phyloP scores from a whole-genome alignment of 2,797 vertebrate species.

The Garrulus glandarius region DNA sequence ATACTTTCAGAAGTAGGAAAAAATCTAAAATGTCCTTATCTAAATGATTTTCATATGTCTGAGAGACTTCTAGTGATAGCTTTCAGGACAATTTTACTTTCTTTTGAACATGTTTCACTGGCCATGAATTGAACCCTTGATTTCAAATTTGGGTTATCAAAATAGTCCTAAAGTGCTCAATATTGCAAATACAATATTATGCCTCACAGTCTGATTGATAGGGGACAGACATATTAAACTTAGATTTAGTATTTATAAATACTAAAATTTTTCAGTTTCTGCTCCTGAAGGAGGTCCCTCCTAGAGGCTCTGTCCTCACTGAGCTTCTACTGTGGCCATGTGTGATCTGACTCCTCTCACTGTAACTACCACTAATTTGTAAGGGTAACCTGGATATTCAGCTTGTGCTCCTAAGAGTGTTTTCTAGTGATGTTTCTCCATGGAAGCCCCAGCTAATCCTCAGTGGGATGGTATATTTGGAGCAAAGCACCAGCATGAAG shows the following conservation, averaged over 20 bases:
- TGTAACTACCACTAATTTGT: not conserved
- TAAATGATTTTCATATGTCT: not conserved
- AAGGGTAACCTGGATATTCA: not conserved
- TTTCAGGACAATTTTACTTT: not conserved
- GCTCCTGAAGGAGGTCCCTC: not conserved
- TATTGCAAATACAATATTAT: not conserved
- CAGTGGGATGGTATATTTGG: not conserved
- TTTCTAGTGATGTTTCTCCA: not conserved
- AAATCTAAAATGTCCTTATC: not conserved
- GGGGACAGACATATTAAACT: not conserved
- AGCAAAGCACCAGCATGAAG: not conserved
- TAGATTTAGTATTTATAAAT: not conserved
- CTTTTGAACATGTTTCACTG: not conserved
- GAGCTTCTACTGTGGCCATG: rapidly evolving
- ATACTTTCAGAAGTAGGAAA: not conserved
- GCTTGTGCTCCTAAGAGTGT: not conserved
- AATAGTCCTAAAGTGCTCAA: not conserved
- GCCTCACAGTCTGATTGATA: not conserved
- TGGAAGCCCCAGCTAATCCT: not conserved
- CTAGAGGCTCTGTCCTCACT: not conserved
- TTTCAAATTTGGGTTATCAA: not conserved
- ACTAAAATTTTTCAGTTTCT: not conserved
- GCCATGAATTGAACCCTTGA: not conserved
- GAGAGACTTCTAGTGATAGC: not conserved
- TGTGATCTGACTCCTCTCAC: not conserved